These are phyloP conservation scores for Callimico goeldii DNA, from an alignment of 2,797 vertebrate genomes.

Conservation along the genomic window DNA sequence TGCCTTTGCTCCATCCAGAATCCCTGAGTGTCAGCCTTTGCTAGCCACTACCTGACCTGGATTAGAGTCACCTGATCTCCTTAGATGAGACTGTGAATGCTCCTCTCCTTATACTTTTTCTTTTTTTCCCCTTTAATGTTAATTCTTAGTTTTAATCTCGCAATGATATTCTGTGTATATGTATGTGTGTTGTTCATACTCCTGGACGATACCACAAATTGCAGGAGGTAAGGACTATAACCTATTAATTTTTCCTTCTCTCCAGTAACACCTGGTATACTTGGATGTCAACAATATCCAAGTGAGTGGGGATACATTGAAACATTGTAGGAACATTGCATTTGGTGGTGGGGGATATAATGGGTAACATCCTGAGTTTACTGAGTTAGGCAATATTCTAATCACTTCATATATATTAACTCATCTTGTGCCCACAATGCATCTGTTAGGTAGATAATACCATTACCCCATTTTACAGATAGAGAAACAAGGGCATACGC, in stretches of 20 bases:
- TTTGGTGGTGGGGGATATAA: neutral
- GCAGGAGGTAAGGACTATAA: neutral
- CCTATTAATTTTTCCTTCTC: neutral
- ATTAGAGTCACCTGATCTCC: neutral
- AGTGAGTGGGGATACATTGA: neutral
- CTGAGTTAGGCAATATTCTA: neutral
- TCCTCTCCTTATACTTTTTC: neutral
- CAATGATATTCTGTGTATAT: rapidly evolving
- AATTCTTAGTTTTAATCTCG: neutral
- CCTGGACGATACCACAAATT: neutral
- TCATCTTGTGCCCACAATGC: neutral
- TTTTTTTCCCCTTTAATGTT: neutral
- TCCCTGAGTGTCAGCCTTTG: neutral
- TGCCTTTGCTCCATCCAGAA: neutral
- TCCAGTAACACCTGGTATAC: neutral
- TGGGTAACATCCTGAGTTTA: neutral
- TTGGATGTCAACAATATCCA: neutral
- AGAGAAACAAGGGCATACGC: neutral
- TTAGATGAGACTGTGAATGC: too few relatives aligned
- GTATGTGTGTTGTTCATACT: neutral
- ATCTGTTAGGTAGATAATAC: neutral
- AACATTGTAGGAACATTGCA: neutral
- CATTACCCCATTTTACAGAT: neutral
- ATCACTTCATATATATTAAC: neutral
- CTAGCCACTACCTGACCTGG: neutral